Conservation (phyloP, 2,888 invertebrate species). For the Buathra laborator region DNA sequence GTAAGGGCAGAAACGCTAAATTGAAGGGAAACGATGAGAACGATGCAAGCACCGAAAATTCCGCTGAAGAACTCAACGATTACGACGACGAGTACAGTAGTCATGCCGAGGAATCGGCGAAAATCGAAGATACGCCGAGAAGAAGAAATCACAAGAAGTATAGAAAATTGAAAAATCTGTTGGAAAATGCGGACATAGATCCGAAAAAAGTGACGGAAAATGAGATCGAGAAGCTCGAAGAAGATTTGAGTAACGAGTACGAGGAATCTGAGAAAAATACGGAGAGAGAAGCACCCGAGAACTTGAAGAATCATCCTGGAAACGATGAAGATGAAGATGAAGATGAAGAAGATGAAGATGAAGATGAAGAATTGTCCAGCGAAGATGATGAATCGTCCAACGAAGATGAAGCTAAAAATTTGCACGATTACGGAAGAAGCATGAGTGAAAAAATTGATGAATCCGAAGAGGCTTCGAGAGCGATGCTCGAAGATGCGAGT, state of each 20-base stretch:
- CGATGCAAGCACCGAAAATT: slow-evolving; percentile 5
- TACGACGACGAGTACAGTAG: slow-evolving; percentile 71
- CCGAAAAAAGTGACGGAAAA: slow-evolving; percentile 75
- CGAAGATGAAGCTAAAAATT: slow-evolving; percentile 49
- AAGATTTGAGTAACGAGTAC: slow-evolving; percentile 76
- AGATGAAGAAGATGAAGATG: slow-evolving; percentile 10
- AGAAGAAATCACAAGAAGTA: slow-evolving; percentile 81
- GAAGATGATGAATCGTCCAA: slow-evolving; percentile 55
- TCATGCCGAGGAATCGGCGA: slow-evolving; percentile 54
- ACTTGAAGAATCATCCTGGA: slow-evolving; percentile 49
- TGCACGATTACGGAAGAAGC: slow-evolving; percentile 22
- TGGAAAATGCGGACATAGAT: slow-evolving; percentile 78
- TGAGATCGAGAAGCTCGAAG: slow-evolving; percentile 75
- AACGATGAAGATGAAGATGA: slow-evolving; percentile 64
- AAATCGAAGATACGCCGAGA: slow-evolving; percentile 81
- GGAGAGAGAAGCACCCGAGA: slow-evolving; percentile 69
- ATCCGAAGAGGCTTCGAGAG: slow-evolving; percentile 6
- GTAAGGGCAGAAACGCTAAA: slow-evolving; percentile 40
- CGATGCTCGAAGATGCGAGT: neutral
- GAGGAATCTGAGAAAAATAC: slow-evolving; percentile 72
- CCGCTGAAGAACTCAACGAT: slow-evolving; percentile 48
- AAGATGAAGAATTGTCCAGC: slow-evolving; percentile 49
- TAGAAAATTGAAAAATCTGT: slow-evolving; percentile 82
- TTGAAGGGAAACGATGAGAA: slow-evolving; percentile 20
- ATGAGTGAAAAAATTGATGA: neutral